Evolutionary conservation across 2,113 vertebrate genomes (phyloP), one percentile per base, ranked within the genome.

Genomic region (Ahaetulla prasina): DNA sequence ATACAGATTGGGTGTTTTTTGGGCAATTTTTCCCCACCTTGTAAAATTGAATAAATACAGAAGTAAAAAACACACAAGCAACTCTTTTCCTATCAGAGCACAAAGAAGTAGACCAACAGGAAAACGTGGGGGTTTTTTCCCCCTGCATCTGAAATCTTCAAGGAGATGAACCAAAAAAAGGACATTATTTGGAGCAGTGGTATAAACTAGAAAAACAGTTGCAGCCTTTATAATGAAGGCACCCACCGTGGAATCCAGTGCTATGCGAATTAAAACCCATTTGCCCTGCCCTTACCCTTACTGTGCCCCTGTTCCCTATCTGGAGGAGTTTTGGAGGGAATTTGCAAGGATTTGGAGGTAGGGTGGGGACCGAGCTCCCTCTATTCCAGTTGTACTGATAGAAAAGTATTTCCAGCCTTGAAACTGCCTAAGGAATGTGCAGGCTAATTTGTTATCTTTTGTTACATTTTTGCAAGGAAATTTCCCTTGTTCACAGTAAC

Each of bases 41-140:
- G 84, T 30, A 87, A 85, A 60, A 87, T 86, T 50, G 47, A 87
- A 87, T 91, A 91, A 91, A 91, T 91, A 91, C 90, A 87, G 43
- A 35, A 87, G n/a, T 50, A 60, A 47, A 53, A 90, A 39, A 45
- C 30, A 30, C 39, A 43, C 25, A 50, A n/a, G 55, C 25, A 47
- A 22, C 43, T 86, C 4, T 85, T 87, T 60, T 47, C 43, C 54
- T 22, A 22, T 57, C 90, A 87, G 30, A 87, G 43, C 30, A 87
- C 84, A 87, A 57, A 1, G 18, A 57, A 86, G 39, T 16, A 52
- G 54, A 85, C 27, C 5, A 55, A 52, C 12, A 45, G 3, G 16
- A 43, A 25, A 16, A 43, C 7, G 23, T 60, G 45, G 25, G 11
- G 39, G 2, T 30, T 25, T 25, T 16, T 14, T 25, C 10, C 39